phyloP scores from a whole-genome alignment of 2,888 invertebrate species.

The Philereme transversata region DNA sequence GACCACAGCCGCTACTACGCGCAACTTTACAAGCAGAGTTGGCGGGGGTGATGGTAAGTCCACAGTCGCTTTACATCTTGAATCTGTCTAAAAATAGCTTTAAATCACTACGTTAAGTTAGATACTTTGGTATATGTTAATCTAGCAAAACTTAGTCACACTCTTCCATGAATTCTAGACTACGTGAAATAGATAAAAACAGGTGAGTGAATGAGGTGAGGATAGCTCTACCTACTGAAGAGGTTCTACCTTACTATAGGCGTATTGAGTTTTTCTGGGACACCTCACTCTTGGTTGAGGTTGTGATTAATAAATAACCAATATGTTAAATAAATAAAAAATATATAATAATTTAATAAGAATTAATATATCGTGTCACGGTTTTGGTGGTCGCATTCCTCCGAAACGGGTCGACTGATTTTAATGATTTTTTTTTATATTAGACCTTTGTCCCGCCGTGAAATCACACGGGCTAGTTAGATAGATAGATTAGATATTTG shows the following conservation, averaged over 20 bases:
- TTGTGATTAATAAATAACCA: conserved; percentile 46
- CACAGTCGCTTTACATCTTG: conserved; percentile 35
- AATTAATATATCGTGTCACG: too few species aligned
- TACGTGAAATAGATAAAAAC: background rate
- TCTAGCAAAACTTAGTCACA: background rate
- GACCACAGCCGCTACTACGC: conserved; percentile 43
- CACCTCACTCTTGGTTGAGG: conserved; percentile 42
- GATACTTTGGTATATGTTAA: background rate
- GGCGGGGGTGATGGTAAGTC: conserved; percentile 76
- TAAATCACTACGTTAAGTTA: background rate
- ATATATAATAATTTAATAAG: too few species aligned
- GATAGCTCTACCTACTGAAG: too few species aligned
- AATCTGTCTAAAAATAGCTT: conserved; percentile 14
- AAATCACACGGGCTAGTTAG: too few species aligned
- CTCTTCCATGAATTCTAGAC: background rate
- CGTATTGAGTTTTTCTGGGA: background rate
- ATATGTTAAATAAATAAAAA: too few species aligned
- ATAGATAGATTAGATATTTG: too few species aligned
- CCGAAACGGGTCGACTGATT: too few species aligned
- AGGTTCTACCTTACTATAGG: too few species aligned
- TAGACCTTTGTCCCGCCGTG: too few species aligned
- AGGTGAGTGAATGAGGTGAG: too few species aligned
- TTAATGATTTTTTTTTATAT: too few species aligned
- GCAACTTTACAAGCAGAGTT: conserved; percentile 67
- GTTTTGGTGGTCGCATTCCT: too few species aligned